These are phyloP conservation scores for Sebastes matsubarae DNA, from an alignment of 2,797 vertebrate species.

Conservation along the genomic window DNA sequence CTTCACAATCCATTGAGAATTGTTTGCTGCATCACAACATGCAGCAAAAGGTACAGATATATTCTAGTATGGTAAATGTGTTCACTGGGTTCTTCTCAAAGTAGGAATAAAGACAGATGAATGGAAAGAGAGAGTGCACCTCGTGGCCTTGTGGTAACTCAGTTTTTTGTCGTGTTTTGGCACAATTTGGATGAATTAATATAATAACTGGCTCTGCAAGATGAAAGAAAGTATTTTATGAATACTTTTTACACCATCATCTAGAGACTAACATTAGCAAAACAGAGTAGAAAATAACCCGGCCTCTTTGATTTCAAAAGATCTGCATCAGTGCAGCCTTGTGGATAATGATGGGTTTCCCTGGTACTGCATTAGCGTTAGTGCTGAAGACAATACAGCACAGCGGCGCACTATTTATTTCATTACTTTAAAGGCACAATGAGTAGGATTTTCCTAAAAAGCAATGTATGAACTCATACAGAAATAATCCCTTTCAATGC, in stretches of 20 bases:
- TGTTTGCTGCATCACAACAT: conserved; percentile 21
- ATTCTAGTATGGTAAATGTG: background rate
- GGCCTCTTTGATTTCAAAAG: background rate
- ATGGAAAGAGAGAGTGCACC: background rate
- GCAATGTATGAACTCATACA: background rate
- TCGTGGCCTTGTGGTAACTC: background rate
- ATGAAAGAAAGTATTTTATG: background rate
- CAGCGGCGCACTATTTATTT: background rate
- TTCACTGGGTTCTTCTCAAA: background rate
- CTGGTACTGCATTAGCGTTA: background rate
- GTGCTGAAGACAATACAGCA: background rate
- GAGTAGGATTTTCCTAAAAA: background rate
- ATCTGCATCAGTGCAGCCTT: background rate
- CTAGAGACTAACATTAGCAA: background rate
- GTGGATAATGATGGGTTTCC: background rate
- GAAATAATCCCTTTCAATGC: background rate
- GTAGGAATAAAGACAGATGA: background rate
- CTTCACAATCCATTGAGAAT: conserved; percentile 20
- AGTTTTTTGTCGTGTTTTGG: background rate
- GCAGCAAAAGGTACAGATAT: background rate
- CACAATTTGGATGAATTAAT: background rate
- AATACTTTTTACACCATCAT: background rate
- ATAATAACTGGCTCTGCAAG: background rate
- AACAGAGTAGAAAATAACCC: background rate
- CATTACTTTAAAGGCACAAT: background rate